Evolutionary conservation across 2,113 vertebrate species (phyloP).

Genomic region (Petrocephalus zakoni): DNA sequence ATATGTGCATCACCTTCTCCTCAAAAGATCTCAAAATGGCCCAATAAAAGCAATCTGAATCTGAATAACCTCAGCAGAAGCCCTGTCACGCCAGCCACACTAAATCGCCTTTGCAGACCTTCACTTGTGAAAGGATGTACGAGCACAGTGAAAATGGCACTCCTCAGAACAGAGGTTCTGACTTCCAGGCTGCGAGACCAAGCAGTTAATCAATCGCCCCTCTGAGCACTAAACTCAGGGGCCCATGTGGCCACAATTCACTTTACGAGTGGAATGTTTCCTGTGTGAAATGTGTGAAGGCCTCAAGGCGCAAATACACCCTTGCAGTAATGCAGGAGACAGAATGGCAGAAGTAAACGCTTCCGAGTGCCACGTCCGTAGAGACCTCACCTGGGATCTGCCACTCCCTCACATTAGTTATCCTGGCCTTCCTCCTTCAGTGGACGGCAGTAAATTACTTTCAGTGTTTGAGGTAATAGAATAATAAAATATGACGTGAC

Average conservation of each 20-base stretch:
- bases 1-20: background rate
- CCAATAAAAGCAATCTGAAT: background rate
- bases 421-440: background rate
- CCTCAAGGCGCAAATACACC: background rate
- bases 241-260: background rate
- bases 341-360: background rate
- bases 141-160: background rate
- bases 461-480: background rate
- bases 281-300: background rate
- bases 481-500: background rate
- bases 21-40: background rate
- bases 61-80: background rate
- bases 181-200: background rate
- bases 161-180: background rate
- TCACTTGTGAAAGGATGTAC: background rate
- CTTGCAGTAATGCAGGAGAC: background rate
- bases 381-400: background rate
- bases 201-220: background rate
- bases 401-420: background rate
- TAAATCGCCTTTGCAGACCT: background rate
- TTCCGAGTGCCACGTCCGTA: background rate
- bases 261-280: background rate
- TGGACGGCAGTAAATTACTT: slow-evolving; percentile 1
- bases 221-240: background rate
- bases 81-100: background rate